These are phyloP conservation scores for Platycercus adscitus DNA, from an alignment of 2,113 vertebrate genomes.

Conservation along the genomic window DNA sequence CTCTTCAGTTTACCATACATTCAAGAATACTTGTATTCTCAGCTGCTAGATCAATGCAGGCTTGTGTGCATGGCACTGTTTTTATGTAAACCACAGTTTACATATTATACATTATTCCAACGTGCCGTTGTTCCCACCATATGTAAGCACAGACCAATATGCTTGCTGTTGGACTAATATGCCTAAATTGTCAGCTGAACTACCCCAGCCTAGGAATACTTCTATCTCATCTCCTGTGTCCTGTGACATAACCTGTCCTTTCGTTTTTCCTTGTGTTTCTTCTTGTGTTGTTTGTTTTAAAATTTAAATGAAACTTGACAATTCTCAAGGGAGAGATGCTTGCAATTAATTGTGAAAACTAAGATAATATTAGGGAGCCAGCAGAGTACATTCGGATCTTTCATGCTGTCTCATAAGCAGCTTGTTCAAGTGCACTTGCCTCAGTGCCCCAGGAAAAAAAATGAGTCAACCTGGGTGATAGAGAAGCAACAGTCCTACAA, in stretches of 20 bases:
- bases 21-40: neutral
- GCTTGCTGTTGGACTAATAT: neutral
- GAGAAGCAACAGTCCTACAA: neutral
- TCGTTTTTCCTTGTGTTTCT: neutral
- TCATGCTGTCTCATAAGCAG: neutral
- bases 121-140: rapidly evolving
- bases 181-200: neutral
- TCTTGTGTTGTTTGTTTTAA: neutral
- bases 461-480: neutral
- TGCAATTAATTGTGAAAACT: neutral
- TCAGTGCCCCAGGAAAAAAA: neutral
- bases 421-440: neutral
- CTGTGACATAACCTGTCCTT: neutral
- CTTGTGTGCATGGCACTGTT: neutral
- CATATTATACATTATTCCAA: neutral
- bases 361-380: neutral
- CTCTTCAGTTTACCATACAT: neutral
- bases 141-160: neutral
- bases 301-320: neutral
- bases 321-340: neutral
- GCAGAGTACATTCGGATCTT: neutral
- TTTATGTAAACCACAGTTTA: neutral
- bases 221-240: neutral
- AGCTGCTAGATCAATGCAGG: neutral
- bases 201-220: neutral